Evolutionary conservation across 2,888 invertebrate species (phyloP), one percentile per base, ranked within the genome.

Genomic region (Bursaphelenchus okinawaensis): DNA sequence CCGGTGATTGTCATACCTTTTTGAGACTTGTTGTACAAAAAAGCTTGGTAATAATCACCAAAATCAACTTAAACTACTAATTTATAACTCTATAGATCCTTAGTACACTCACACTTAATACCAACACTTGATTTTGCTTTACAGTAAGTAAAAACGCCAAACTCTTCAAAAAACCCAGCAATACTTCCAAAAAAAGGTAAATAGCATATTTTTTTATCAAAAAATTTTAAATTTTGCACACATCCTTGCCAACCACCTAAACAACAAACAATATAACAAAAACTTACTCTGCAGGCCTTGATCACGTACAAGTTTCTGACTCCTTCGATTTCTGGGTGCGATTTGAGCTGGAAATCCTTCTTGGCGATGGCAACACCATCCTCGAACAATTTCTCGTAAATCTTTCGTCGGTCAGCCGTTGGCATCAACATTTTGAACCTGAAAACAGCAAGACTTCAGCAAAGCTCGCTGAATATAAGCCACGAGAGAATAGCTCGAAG

Each of bases 291-390:
- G 88, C 95, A 88, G 75, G 95, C 93, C 86, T 96, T 96, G 84
- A 98, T 96, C 65, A 98, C 96, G 87, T 98, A 92, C 72, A 99
- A 88, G 86, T 98, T 98, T 74, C 94, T 92, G 81, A 98, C 93
- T 80, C 87, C 88, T 84, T 93, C 91, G 79, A 98, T 86, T 84
- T 95, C 93, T 7, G 95, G 92, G 84, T 99, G 98, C 85, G 92
- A 93, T n/a, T 93, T 91, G 62, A 92, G 91, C 87, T 93, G 91
- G 85, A 91, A 92, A 86, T 99, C 96, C 84, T 98, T 96, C 85
- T 94, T 94, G 9, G 98, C 98, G 80, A 98, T 96, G 89, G 96
- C 90, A 71, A 98, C 98, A 84, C 98, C 98, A 87, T 99, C 96
- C 84, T 79, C 80, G 76, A 81, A 81, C 68, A 83, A 72, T 87